phyloP scores from a whole-genome alignment of 2,888 invertebrate species.

The Hyalella azteca region DNA sequence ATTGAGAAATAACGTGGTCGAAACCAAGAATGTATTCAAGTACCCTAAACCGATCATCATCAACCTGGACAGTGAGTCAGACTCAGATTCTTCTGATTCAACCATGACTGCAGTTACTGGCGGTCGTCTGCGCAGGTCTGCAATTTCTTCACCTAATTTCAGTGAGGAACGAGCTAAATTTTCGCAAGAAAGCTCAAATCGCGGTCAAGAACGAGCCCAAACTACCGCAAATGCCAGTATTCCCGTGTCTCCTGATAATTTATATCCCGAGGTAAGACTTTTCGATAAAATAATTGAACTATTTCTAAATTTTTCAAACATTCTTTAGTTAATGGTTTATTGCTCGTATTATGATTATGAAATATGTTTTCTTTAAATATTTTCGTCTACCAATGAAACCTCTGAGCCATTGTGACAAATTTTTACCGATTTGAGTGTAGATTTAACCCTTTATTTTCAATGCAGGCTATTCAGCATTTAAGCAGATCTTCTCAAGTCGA shows the following conservation, averaged over 20 bases:
- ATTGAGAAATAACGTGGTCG: too few species aligned
- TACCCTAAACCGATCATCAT: slow-evolving; percentile 29
- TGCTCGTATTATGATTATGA: not conserved
- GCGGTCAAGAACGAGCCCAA: not conserved
- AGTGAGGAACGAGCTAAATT: not conserved
- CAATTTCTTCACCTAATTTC: not conserved
- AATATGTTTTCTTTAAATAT: not conserved
- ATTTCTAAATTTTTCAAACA: not conserved
- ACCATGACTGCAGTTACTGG: not conserved
- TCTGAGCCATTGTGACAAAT: not conserved
- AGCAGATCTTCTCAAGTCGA: not conserved
- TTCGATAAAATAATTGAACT: not conserved
- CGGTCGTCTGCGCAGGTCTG: not conserved
- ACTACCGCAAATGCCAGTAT: not conserved
- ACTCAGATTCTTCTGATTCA: not conserved
- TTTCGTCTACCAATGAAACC: not conserved
- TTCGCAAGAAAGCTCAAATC: not conserved
- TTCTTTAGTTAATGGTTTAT: not conserved
- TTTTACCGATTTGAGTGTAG: not conserved
- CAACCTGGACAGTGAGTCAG: not conserved
- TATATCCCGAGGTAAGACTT: not conserved
- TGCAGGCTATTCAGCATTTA: not conserved
- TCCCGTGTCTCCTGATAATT: not conserved
- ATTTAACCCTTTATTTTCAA: not conserved
- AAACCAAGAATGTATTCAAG: too few species aligned